These are phyloP conservation scores for Scaptomyza parva DNA, from an alignment of 2,888 invertebrate genomes.

Conservation along the genomic window DNA sequence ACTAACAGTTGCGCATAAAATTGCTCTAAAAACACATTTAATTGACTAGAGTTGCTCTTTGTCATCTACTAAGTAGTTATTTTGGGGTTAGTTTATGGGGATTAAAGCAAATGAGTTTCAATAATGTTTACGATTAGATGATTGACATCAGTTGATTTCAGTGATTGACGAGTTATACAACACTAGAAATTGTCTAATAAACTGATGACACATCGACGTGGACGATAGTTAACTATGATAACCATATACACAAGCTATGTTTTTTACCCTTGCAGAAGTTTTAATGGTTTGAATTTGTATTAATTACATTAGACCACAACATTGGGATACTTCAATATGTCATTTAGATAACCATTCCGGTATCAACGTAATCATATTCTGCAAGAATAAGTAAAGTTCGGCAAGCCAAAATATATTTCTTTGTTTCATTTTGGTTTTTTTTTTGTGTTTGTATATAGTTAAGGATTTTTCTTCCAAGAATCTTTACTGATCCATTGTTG, in stretches of 20 bases:
- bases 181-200: constrained; percentile 19
- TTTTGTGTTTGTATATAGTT: constrained; percentile 36
- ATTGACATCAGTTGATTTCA: constrained; percentile 55
- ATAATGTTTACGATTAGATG: constrained; percentile 38
- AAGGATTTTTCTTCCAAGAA: constrained; percentile 12
- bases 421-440: background rate
- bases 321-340: too few relatives aligned
- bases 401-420: constrained; percentile 8
- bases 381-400: constrained; percentile 20
- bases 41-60: constrained; percentile 69
- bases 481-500: constrained; percentile 51
- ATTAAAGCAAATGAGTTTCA: constrained; percentile 49
- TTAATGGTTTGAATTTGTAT: background rate
- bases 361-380: background rate
- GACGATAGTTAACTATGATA: constrained; percentile 57
- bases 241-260: constrained; percentile 21
- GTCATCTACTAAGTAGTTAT: constrained; percentile 57
- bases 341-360: too few relatives aligned
- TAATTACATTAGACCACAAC: too few relatives aligned
- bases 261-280: background rate
- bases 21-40: constrained; percentile 80
- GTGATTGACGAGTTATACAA: constrained; percentile 35
- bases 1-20: constrained; percentile 75
- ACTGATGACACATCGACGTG: constrained; percentile 48
- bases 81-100: constrained; percentile 21